Base-by-base conservation (phyloP, 2,113 vertebrate species). In the Salvelinus alpinus region DNA sequence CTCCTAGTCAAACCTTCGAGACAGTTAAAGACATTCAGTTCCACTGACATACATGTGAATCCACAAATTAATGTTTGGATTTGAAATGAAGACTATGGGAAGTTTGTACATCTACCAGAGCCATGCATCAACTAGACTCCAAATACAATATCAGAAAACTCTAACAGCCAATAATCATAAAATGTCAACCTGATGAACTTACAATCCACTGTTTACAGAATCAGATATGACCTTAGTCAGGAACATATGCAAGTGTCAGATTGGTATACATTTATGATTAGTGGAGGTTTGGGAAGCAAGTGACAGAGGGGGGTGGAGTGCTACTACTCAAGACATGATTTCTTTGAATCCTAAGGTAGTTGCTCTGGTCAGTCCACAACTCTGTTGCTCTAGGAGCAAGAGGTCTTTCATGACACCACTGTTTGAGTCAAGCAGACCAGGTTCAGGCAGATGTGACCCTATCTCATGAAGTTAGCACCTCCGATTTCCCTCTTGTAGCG, bases 401-500 rank as follows among this genome's bases (percentile, higher is more conserved):
- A 11, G 51, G n/a, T 8, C 57, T 82, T 81, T 79, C 68, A 80
- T 44, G 22, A 87, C 82, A 47, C 29, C 22, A 83, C 82, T 47
- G 80, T 54, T 59, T 77, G 76, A 78, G 81, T 82, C 54, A 70
- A 87, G 76, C 83, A 89, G 88, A 89, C 80, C 73, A 62, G 12
- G 24, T 59, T 38, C 51, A 71, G 16, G 6, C 22, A 48, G 29
- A 25, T 1, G 38, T 12, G 68, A 29, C 44, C 31, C 66, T 92
- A 94, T 89, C 92, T 90, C 76, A 93, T 88, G 72, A 94, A 90
- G 84, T 89, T 94, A 20, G 89, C 90, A 0, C 92, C 91, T 22
- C 92, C 93, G 0, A 95, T 93, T 74, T 95, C 94, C 13, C 91
- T 82, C 87, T 94, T 94, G 90, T 94, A 94, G 20, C 93, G 72